These are phyloP conservation scores for Odobenus rosmarus DNA, from an alignment of 2,113 vertebrate species.

Conservation along the genomic window DNA sequence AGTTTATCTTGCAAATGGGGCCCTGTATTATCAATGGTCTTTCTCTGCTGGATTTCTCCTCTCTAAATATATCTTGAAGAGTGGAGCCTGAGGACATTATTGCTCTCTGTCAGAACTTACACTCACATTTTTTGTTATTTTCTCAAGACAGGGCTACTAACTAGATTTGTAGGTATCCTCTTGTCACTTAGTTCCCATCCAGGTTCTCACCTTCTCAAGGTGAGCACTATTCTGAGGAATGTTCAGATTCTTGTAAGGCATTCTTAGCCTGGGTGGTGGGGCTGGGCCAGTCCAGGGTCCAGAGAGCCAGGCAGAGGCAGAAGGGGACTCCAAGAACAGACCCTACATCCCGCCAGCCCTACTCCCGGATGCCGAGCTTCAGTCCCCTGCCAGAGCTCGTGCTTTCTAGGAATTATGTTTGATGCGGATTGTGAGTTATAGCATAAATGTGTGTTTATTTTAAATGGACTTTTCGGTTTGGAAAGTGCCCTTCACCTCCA, in stretches of 20 bases:
- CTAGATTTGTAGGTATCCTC: background rate
- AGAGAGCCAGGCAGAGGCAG: background rate
- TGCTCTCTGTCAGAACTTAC: background rate
- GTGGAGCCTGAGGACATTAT: background rate
- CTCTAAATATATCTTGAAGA: background rate
- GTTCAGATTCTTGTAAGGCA: background rate
- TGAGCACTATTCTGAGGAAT: background rate
- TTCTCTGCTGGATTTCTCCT: background rate
- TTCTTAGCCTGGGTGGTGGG: background rate
- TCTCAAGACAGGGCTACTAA: background rate
- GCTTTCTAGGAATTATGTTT: conserved; percentile 15
- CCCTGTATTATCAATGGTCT: background rate
- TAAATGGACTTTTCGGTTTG: background rate
- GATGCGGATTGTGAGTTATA: conserved; percentile 5
- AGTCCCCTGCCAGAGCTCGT: background rate
- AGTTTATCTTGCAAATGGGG: background rate
- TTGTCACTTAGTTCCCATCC: background rate
- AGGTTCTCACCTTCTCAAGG: background rate
- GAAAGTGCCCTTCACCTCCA: background rate
- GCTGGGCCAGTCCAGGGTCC: background rate
- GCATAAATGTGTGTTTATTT: conserved; percentile 13
- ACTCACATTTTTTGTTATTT: background rate
- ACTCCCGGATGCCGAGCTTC: background rate
- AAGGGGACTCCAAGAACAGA: background rate
- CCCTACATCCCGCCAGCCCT: background rate